Conservation (phyloP, 2,888 invertebrate species). For the Mechanitis mazaeus region DNA sequence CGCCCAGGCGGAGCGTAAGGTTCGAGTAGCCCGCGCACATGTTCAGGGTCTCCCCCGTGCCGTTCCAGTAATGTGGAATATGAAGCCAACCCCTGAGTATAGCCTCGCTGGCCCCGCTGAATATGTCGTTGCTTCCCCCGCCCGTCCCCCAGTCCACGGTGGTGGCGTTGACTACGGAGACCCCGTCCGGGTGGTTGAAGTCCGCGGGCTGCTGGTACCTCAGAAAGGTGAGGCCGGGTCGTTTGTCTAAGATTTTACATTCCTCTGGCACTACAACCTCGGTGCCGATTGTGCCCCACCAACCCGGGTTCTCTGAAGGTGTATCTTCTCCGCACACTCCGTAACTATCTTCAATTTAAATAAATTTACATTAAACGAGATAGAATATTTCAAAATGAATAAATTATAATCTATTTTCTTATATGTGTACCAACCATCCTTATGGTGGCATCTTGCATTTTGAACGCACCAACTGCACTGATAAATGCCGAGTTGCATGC, state of each 20-base stretch:
- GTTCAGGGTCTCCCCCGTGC: conserved; percentile 80
- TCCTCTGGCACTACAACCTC: conserved; percentile 84
- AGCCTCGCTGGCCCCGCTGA: conserved; percentile 84
- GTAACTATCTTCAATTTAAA: conserved; percentile 77
- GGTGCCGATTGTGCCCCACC: conserved; percentile 93
- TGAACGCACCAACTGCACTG: conserved; percentile 96
- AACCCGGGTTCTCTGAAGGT: conserved; percentile 87
- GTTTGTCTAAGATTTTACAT: conserved; percentile 85
- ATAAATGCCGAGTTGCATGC: conserved; percentile 85
- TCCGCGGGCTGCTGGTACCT: conserved; percentile 93
- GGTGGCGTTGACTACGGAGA: conserved; percentile 90
- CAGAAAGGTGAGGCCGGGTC: conserved; percentile 92
- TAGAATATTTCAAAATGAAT: background rate
- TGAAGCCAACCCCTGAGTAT: conserved; percentile 88
- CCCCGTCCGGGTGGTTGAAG: conserved; percentile 91
- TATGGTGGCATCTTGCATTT: conserved; percentile 91
- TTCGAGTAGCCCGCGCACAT: conserved; percentile 88
- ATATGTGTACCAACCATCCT: conserved; percentile 78
- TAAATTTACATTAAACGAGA: conserved; percentile 2
- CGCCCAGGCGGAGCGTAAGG: conserved; percentile 79
- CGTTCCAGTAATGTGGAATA: conserved; percentile 85
- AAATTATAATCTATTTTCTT: background rate
- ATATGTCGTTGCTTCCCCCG: conserved; percentile 81
- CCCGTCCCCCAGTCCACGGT: conserved; percentile 87
- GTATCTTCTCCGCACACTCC: conserved; percentile 92